phyloP scores from a whole-genome alignment of 2,797 vertebrate genomes.

The Triplophysa bombifrons region DNA sequence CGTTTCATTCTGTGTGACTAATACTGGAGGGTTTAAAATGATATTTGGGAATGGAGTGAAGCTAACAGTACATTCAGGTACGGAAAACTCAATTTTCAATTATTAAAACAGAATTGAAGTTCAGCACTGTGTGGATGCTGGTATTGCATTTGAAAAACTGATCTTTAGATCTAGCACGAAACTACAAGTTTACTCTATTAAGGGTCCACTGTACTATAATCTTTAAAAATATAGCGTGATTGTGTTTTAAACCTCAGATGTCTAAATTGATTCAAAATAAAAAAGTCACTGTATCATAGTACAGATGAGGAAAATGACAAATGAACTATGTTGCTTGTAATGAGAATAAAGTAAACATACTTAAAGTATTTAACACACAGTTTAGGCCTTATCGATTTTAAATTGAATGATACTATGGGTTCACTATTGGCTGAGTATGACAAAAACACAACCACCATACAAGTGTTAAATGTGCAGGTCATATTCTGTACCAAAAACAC shows the following conservation, averaged over 20 bases:
- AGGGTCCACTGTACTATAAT: neutral
- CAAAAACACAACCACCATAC: too few species aligned
- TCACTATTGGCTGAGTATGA: too few species aligned
- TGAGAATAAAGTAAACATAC: too few species aligned
- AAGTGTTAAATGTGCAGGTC: neutral
- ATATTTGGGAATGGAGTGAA: constrained; percentile 54
- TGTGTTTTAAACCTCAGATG: too few species aligned
- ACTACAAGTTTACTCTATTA: constrained; percentile 30
- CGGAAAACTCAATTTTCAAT: neutral
- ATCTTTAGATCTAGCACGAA: constrained; percentile 31
- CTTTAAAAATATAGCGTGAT: too few species aligned
- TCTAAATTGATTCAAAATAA: too few species aligned
- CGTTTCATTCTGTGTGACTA: constrained; percentile 49
- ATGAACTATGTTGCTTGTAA: too few species aligned
- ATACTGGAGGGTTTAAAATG: neutral
- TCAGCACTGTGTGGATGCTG: constrained; percentile 38
- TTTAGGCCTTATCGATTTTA: too few species aligned
- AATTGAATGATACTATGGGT: too few species aligned
- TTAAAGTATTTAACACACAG: too few species aligned
- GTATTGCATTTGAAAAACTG: constrained; percentile 18
- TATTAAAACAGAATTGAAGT: neutral
- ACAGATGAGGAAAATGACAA: too few species aligned
- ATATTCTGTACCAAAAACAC: neutral
- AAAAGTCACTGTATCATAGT: too few species aligned
- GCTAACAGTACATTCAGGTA: constrained; percentile 53